Base-by-base conservation (phyloP, 2,888 invertebrate genomes). In the Lobophora halterata region DNA sequence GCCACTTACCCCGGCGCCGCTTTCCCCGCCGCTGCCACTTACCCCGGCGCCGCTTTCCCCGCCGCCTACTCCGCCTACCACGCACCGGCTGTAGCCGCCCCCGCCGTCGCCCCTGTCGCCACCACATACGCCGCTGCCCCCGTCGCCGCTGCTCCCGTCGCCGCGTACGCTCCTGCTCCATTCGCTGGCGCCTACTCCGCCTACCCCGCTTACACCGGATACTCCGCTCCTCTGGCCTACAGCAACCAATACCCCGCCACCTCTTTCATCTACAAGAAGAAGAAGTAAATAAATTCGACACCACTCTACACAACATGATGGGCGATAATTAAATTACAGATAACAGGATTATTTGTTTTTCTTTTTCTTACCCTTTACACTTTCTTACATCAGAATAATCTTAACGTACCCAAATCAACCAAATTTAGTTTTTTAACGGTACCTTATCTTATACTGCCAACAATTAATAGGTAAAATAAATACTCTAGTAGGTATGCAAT, bases 241-340 rank as follows among this genome's bases (percentile, higher is more conserved):
- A 17, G 23, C 28, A 21, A 14, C 14, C 21, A 29, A 10, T 38
- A 38, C 34, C 24, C n/a, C n/a, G n/a, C 37, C 7, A 12, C 16
- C 8, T 29, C 46, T 19, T 33, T 33, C 26, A 10, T 33, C 29
- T 28, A 5, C 18, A 44, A 44, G 47, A 43, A 43, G 38, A 45
- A 45, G 39, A n/a, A n/a, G n/a, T n/a, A n/a, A n/a, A n/a, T n/a
- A n/a, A n/a, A n/a, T n/a, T n/a, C n/a, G n/a, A n/a, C n/a, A n/a
- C n/a, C n/a, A n/a, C n/a, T n/a, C n/a, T n/a, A n/a, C n/a, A n/a
- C n/a, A n/a, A n/a, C n/a, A n/a, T n/a, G n/a, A n/a, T n/a, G n/a
- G n/a, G n/a, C n/a, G n/a, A n/a, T n/a, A n/a, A n/a, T n/a, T n/a
- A n/a, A n/a, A n/a, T n/a, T n/a, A n/a, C n/a, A n/a, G n/a, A n/a